Evolutionary conservation across 2,797 vertebrate species (phyloP).

Genomic region (Zalophus californianus): DNA sequence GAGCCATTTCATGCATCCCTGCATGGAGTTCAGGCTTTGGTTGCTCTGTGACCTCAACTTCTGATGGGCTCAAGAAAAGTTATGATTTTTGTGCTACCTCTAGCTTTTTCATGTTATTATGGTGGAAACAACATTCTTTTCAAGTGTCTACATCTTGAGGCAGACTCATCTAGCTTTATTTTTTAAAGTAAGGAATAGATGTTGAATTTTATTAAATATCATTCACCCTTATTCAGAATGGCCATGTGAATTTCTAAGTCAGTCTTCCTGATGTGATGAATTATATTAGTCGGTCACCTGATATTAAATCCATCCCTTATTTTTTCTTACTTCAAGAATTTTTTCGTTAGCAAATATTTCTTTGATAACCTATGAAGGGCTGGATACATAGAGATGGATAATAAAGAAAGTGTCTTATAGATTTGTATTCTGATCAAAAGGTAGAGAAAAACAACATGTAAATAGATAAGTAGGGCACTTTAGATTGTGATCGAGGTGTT

Average conservation of each 20-base stretch:
- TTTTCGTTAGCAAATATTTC: neutral
- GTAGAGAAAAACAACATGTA: neutral
- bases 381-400: neutral
- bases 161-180: neutral
- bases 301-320: neutral
- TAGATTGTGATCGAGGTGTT: too few relatives aligned
- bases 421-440: neutral
- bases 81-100: neutral
- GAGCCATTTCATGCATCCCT: neutral
- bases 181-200: neutral
- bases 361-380: neutral
- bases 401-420: neutral
- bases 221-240: neutral
- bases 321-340: neutral
- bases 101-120: neutral
- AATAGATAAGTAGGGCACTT: neutral
- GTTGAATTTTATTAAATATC: neutral
- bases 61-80: neutral
- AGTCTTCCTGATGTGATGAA: neutral
- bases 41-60: neutral
- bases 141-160: neutral
- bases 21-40: neutral
- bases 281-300: neutral
- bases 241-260: neutral
- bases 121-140: neutral